Percentiles rank a stretch among this genome's conserved stretches.
phyloP scores from a whole-genome alignment of 2,888 invertebrate species.

The Theristus sp. region DNA sequence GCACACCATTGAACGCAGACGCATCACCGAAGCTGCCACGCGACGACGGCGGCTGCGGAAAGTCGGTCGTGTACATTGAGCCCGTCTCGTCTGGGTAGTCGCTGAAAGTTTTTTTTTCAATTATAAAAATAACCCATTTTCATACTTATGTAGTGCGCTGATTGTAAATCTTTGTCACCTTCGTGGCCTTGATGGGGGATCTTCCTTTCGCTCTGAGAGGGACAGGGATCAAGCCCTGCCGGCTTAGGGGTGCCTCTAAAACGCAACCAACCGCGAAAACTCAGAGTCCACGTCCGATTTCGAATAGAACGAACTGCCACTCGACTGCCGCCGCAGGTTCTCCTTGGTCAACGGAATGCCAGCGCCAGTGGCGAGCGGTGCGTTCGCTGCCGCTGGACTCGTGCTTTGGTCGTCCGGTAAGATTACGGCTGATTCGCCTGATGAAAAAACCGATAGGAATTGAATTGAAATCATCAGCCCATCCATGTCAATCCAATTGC shows the following conservation, averaged over 20 bases:
- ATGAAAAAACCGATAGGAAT: no score
- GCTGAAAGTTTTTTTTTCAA: neutral
- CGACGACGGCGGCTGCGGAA: neutral
- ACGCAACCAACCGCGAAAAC: slow-evolving; percentile 3
- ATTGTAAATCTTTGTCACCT: no score
- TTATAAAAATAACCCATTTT: no score
- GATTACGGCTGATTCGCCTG: no score
- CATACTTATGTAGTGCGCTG: no score
- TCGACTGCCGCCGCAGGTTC: slow-evolving; percentile 8
- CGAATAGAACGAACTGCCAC: slow-evolving; percentile 14
- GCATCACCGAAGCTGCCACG: neutral
- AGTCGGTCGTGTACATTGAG: neutral
- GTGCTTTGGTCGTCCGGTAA: no score
- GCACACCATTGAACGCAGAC: neutral
- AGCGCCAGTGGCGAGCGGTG: neutral
- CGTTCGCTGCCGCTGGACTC: neutral
- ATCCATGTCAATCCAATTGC: no score
- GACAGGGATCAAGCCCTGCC: no score
- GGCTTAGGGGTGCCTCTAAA: no score
- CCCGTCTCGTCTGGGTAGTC: slow-evolving; percentile 1
- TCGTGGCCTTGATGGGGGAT: no score
- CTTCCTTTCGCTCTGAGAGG: no score
- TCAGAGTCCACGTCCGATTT: slow-evolving; percentile 11
- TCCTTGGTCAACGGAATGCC: neutral
- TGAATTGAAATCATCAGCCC: no score